Base-by-base conservation (phyloP, 2,888 invertebrate species). In the Hemithea aestivaria region DNA sequence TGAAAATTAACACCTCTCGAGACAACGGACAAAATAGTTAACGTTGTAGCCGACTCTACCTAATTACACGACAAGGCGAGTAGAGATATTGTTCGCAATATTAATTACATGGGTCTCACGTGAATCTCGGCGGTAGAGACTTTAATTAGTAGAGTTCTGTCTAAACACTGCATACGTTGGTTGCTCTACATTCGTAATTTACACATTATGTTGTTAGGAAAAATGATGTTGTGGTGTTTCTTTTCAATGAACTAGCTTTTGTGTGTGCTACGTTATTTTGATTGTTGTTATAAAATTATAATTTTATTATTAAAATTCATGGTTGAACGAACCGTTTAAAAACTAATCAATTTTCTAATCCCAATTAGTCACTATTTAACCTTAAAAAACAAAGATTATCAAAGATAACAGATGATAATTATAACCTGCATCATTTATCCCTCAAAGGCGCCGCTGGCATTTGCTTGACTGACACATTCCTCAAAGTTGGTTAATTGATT, bases 81-180 rank as follows among this genome's bases (percentile, higher is more conserved):
- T 35, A 35, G 25, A 51, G 30, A 44, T 45, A 48, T 44, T 51
- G 45, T 51, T 44, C 48, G 41, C 40, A 44, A 38, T 51, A 51
- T 51, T 48, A 48, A 51, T 51, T 48, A 46, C 40, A 38, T 31
- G 30, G 40, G 44, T 48, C 41, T 46, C 45, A 42, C 40, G 35
- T 44, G 45, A 45, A 42, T 36, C 27, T 32, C 35, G 21, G 26
- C 16, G 16, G 34, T 35, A 21, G 20, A 40, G 35, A 6, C 35
- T 27, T 41, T 41, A 35, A 41, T 41, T 41, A 41, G 40, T 35
- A 32, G 16, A 25, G 35, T 40, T 34, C 25, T 26, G 31, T 31
- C 35, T 40, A 32, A 40, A 35, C 27, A 20, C 27, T 40, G 40
- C 35, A 35, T 23, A 40, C 39, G 30, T 27, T n/a, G n/a, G 35